These are phyloP conservation scores for Microcebus tavaratra DNA, from an alignment of 2,113 vertebrate genomes.

Conservation along the genomic window DNA sequence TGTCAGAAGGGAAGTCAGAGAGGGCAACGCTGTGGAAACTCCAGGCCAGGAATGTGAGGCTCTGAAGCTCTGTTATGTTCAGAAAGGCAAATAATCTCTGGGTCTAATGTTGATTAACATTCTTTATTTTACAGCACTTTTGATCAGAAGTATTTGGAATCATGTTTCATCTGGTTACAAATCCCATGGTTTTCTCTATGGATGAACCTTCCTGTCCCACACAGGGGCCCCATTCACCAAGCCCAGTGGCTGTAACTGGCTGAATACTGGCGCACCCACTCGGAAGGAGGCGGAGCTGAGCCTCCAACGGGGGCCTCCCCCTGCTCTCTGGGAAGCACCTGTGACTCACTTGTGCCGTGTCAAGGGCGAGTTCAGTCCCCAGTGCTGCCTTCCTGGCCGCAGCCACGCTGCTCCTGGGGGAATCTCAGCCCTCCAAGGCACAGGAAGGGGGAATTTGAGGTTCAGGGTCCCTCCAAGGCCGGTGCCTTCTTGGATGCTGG, in stretches of 20 bases:
- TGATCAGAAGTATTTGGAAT: conserved; percentile 68
- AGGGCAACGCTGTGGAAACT: not conserved
- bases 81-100: not conserved
- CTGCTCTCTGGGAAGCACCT: not conserved
- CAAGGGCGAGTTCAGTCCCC: not conserved
- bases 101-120: conserved; percentile 51
- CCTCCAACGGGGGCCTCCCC: not conserved
- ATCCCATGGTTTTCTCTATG: not conserved
- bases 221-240: fast-evolving
- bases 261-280: not conserved
- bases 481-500: not conserved
- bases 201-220: not conserved
- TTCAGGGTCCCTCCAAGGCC: not conserved
- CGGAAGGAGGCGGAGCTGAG: not conserved
- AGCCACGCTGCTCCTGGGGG: not conserved
- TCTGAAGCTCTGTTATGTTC: not conserved
- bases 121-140: conserved; percentile 82
- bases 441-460: not conserved
- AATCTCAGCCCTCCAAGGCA: fast-evolving
- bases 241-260: not conserved
- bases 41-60: not conserved
- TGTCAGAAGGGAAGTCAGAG: not conserved
- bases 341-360: not conserved
- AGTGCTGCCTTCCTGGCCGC: not conserved
- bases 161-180: conserved; percentile 34